Conservation (phyloP, 2,888 invertebrate genomes). For the Himalopsyche anomala region DNA sequence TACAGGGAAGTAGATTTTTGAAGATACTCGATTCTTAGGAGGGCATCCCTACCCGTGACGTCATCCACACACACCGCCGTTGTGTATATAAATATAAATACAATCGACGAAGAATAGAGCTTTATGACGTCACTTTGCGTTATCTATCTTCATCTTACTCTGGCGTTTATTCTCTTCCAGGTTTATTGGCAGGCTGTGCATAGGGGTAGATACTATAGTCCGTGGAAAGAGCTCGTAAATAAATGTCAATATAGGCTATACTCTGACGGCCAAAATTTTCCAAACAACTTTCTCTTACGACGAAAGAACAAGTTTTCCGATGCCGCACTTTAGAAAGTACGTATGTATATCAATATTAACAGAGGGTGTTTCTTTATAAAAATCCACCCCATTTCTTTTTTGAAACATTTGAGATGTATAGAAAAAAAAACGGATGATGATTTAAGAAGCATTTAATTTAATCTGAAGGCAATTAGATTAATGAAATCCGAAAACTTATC, state of each 20-base stretch:
- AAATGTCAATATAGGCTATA: slow-evolving; percentile 18
- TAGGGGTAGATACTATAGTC: not conserved
- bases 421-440: no score
- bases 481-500: no score
- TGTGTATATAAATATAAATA: not conserved
- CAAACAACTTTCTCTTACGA: not conserved
- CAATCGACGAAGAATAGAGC: not conserved
- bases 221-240: not conserved
- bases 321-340: not conserved
- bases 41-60: not conserved
- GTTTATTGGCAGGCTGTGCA: not conserved
- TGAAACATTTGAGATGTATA: no score
- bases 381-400: no score
- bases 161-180: not conserved
- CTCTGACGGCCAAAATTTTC: not conserved
- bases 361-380: no score
- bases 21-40: not conserved
- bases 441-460: no score
- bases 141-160: not conserved
- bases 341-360: no score
- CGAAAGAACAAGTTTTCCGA: not conserved
- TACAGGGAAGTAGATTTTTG: no score
- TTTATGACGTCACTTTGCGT: not conserved
- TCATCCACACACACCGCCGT: not conserved
- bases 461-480: no score